Evolutionary conservation across 2,113 vertebrate species (phyloP).

Genomic region (Platanista minor): DNA sequence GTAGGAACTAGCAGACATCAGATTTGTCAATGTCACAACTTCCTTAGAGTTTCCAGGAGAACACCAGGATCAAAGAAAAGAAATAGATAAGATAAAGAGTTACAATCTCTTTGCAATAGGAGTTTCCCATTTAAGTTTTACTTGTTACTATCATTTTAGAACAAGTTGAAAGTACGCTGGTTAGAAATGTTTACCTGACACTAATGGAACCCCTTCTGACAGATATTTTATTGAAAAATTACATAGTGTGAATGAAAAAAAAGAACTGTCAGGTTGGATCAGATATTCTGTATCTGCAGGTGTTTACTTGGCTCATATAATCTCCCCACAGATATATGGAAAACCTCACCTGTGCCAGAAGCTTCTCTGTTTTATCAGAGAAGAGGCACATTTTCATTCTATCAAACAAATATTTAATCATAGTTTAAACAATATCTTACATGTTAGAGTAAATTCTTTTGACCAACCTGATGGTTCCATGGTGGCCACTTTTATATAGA

Average conservation of each 20-base stretch:
- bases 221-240: conserved; percentile 54
- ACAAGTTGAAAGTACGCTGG: conserved; percentile 41
- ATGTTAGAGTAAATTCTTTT: not conserved
- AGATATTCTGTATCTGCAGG: not conserved
- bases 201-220: conserved; percentile 60
- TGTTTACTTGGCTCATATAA: not conserved
- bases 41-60: conserved; percentile 46
- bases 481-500: not conserved
- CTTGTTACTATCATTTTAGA: conserved; percentile 42
- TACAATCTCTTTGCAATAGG: conserved; percentile 29
- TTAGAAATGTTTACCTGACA: conserved; percentile 58
- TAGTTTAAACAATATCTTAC: not conserved
- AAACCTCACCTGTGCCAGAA: not conserved
- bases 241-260: conserved; percentile 53
- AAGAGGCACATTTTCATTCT: not conserved
- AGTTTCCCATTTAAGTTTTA: conserved; percentile 45
- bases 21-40: conserved; percentile 52
- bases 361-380: not conserved
- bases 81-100: conserved; percentile 64
- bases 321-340: not conserved
- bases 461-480: not conserved
- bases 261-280: conserved; percentile 19
- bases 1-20: not conserved
- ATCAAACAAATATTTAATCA: not conserved
- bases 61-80: conserved; percentile 57